Conservation (phyloP, 2,113 vertebrate species). For the Paradoxurus hermaphroditus region DNA sequence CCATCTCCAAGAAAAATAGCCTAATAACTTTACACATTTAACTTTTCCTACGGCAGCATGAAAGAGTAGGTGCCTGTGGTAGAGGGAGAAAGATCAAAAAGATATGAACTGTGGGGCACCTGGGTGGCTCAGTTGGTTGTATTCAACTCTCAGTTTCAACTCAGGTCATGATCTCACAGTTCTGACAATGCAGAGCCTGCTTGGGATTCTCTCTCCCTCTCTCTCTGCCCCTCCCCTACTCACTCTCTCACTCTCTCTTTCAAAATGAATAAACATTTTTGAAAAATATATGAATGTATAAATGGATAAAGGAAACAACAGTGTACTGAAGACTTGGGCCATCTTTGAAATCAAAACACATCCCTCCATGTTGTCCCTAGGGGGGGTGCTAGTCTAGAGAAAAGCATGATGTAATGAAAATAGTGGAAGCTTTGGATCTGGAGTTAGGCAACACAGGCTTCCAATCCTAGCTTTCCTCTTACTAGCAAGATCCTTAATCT, state of each 20-base stretch:
- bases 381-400: background rate
- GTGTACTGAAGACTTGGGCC: background rate
- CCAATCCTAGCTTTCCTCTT: background rate
- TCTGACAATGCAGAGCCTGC: too few relatives aligned
- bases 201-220: too few relatives aligned
- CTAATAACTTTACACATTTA: background rate
- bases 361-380: background rate
- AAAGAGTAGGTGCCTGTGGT: background rate
- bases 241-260: too few relatives aligned
- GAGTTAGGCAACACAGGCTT: background rate
- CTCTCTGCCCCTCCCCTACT: too few relatives aligned
- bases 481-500: background rate
- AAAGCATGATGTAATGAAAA: background rate
- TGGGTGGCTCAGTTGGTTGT: too few relatives aligned
- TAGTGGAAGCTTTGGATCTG: background rate
- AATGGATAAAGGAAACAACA: background rate
- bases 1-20: conserved; percentile 4
- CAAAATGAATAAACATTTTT: too few relatives aligned
- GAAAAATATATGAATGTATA: background rate
- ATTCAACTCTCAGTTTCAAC: too few relatives aligned
- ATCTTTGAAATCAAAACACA: background rate
- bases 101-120: too few relatives aligned
- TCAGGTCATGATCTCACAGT: too few relatives aligned
- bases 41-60: background rate
- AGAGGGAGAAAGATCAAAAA: background rate